Evolutionary conservation across 2,888 invertebrate genomes (phyloP).

Genomic region (Drosophila neoperkinsi): DNA sequence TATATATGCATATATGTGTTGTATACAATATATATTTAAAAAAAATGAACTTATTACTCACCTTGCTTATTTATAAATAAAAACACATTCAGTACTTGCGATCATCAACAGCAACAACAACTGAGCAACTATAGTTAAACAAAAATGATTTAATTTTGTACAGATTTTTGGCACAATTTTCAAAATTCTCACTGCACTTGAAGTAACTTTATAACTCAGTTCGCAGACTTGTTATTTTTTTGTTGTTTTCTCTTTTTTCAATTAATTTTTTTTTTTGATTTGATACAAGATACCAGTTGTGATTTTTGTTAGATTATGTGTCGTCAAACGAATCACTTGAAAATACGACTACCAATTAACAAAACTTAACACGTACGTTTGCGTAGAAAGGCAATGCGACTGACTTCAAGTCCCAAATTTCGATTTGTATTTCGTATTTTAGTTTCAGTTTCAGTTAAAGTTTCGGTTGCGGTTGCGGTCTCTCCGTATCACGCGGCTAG

Average conservation of each 20-base stretch:
- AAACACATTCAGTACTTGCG: conserved; percentile 33
- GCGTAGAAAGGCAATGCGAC: conserved; percentile 43
- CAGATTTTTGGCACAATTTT: conserved; percentile 24
- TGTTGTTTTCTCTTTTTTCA: conserved; percentile 38
- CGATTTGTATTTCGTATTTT: conserved; percentile 26
- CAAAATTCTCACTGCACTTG: conserved; percentile 43
- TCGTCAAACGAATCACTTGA: conserved; percentile 33
- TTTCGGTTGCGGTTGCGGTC: conserved; percentile 25
- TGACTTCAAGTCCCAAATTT: conserved; percentile 34
- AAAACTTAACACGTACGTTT: conserved; percentile 65
- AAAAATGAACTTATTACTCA: conserved; percentile 62
- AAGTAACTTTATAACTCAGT: conserved; percentile 8
- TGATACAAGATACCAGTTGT: conserved; percentile 6
- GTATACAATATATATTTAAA: conserved; percentile 3
- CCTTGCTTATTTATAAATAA: conserved; percentile 59
- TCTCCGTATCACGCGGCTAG: conserved; percentile 67
- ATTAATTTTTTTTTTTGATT: conserved; percentile 21
- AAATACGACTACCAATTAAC: conserved; percentile 28
- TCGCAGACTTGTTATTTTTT: conserved; percentile 3
- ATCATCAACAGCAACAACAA: conserved; percentile 15
- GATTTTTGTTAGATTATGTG: conserved; percentile 10
- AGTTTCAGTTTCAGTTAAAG: conserved; percentile 18
- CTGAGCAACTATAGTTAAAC: conserved; percentile 1
- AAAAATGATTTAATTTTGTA: conserved; percentile 10
- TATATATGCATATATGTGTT: not conserved